Conservation (phyloP, 1,140 invertebrate genomes). For the Megalonaias nervosa region DNA sequence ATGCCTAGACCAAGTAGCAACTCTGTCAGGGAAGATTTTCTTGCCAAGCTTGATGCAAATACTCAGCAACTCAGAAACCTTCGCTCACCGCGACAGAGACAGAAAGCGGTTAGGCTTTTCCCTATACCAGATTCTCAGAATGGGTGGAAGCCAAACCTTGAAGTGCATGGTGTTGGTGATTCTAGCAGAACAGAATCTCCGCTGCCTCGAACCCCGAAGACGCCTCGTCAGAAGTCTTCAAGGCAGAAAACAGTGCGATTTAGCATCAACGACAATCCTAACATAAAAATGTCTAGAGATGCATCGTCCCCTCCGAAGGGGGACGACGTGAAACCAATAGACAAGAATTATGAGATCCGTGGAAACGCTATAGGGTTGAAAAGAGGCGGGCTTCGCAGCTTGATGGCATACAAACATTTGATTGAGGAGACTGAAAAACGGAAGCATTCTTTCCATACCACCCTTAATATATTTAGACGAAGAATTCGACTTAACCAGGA, state of each 20-base stretch:
- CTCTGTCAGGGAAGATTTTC: conserved; percentile 2
- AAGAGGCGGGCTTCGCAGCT: conserved; percentile 25
- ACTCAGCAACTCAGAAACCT: not conserved
- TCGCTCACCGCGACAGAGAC: not conserved
- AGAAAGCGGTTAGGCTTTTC: not conserved
- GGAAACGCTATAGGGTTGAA: conserved; percentile 28
- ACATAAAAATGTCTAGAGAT: conserved; percentile 5
- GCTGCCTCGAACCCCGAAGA: conserved; percentile 14
- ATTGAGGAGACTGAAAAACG: conserved; percentile 26
- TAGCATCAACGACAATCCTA: conserved; percentile 25
- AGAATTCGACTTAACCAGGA: conserved; percentile 35
- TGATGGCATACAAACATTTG: conserved; percentile 23
- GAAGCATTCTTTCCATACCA: conserved; percentile 23
- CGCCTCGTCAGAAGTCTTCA: not conserved
- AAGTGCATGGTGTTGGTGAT: not conserved
- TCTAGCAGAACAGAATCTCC: not conserved
- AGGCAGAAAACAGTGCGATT: conserved; percentile 34
- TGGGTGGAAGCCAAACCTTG: conserved; percentile 10
- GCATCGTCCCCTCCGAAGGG: not conserved
- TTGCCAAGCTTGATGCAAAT: not conserved
- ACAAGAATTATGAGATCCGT: conserved; percentile 17
- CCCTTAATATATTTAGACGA: conserved; percentile 29
- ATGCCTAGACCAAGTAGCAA: not conserved
- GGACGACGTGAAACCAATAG: not conserved
- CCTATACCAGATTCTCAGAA: not conserved